Percentiles rank a stretch among this genome's conserved stretches.
Conservation (phyloP, 2,113 vertebrate species). For the Pterophyllum scalare region DNA sequence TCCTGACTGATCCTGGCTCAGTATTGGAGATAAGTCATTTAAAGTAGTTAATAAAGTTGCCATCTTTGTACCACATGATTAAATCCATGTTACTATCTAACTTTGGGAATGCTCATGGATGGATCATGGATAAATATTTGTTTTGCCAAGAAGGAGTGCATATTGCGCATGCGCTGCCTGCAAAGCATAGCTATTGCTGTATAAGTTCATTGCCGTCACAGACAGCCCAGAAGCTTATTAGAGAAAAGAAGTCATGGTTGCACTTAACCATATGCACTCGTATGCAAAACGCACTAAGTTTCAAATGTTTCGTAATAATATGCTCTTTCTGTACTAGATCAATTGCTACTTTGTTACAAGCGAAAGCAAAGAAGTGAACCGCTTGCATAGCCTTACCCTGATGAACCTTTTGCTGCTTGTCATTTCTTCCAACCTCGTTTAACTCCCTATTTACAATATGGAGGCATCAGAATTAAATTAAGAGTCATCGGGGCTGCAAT, state of each 20-base stretch:
- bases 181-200: background rate
- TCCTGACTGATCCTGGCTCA: background rate
- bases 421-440: background rate
- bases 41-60: background rate
- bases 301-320: background rate
- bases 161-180: background rate
- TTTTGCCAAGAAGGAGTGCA: background rate
- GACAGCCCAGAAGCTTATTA: background rate
- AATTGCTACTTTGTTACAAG: background rate
- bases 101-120: background rate
- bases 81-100: background rate
- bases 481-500: background rate
- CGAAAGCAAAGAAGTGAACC: background rate
- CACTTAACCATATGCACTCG: background rate
- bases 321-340: background rate
- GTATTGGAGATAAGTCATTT: background rate
- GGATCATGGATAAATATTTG: background rate
- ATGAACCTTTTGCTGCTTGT: background rate
- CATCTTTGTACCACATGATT: background rate
- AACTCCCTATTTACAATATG: background rate
- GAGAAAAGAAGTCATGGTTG: background rate
- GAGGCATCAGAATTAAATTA: background rate
- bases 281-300: background rate
- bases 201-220: background rate
- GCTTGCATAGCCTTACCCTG: background rate